These are phyloP conservation scores for Netelia melanura DNA, from an alignment of 2,888 invertebrate genomes.

Conservation along the genomic window DNA sequence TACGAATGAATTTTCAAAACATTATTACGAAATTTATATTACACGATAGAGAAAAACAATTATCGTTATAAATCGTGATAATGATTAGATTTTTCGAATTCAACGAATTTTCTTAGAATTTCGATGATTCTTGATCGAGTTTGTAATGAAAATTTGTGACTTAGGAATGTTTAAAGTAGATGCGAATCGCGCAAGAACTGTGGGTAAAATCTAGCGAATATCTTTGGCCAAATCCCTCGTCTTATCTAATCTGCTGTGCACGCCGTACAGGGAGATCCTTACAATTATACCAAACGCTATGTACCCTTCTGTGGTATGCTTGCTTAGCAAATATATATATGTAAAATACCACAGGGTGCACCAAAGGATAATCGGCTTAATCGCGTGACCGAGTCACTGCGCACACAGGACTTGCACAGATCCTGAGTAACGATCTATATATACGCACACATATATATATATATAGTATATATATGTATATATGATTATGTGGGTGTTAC, in stretches of 20 bases:
- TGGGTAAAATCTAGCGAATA: slow-evolving; percentile 26
- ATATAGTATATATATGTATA: slow-evolving; percentile 25
- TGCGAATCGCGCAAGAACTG: slow-evolving; percentile 30
- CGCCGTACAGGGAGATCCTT: background rate
- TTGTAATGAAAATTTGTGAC: background rate
- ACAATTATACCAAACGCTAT: slow-evolving; percentile 9
- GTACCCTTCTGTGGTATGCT: background rate
- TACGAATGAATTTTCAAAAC: no score
- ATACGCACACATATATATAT: background rate
- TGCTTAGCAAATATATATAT: background rate
- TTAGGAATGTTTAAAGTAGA: slow-evolving; percentile 10
- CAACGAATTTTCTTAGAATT: no score
- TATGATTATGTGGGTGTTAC: slow-evolving; percentile 34
- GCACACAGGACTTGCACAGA: slow-evolving; percentile 45
- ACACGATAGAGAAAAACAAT: no score
- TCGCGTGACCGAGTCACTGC: slow-evolving; percentile 71
- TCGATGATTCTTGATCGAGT: no score
- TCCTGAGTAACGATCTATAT: slow-evolving; percentile 7
- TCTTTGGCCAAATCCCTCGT: slow-evolving; percentile 17
- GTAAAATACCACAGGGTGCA: slow-evolving; percentile 32
- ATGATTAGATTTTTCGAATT: no score
- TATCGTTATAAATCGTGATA: no score
- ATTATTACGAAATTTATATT: no score
- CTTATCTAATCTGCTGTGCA: slow-evolving; percentile 50
- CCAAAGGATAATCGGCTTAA: slow-evolving; percentile 64